A percentile compares a stretch with the other conserved stretches of the same genome.
These are phyloP conservation scores for Megaceryle maxima DNA, from an alignment of 2,113 vertebrate species.

Conservation along the genomic window DNA sequence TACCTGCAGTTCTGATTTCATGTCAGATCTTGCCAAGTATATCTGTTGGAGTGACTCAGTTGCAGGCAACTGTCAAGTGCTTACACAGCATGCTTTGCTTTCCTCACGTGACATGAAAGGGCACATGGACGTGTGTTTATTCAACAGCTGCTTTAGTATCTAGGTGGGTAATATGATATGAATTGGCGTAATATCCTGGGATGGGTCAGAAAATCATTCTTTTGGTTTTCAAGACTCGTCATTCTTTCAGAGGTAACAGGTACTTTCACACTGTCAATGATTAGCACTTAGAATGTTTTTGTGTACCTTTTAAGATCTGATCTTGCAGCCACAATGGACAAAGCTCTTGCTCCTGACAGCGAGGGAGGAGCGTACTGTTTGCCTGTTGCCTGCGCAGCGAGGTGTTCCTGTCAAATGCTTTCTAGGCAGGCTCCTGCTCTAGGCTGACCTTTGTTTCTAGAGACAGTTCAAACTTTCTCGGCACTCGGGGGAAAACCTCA, in stretches of 20 bases:
- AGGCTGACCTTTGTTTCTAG: not conserved
- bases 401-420: not conserved
- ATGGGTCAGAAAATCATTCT: not conserved
- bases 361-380: rapidly evolving
- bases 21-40: slow-evolving; percentile 52
- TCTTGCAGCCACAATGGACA: not conserved
- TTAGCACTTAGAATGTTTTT: not conserved
- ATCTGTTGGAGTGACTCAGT: slow-evolving; percentile 44
- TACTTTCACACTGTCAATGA: not conserved
- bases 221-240: not conserved
- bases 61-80: slow-evolving; percentile 32
- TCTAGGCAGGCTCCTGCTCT: not conserved
- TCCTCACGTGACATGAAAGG: slow-evolving; percentile 34
- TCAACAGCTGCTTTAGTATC: slow-evolving; percentile 7
- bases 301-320: not conserved
- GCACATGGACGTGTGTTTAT: slow-evolving; percentile 43
- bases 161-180: not conserved
- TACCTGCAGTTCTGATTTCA: slow-evolving; percentile 12
- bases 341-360: not conserved
- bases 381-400: not conserved
- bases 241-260: not conserved
- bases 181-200: not conserved
- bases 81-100: slow-evolving; percentile 30
- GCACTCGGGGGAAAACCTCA: not conserved
- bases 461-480: not conserved